These are phyloP conservation scores for Stegodyphus dumicola DNA, from an alignment of 1,140 invertebrate species.

Conservation along the genomic window DNA sequence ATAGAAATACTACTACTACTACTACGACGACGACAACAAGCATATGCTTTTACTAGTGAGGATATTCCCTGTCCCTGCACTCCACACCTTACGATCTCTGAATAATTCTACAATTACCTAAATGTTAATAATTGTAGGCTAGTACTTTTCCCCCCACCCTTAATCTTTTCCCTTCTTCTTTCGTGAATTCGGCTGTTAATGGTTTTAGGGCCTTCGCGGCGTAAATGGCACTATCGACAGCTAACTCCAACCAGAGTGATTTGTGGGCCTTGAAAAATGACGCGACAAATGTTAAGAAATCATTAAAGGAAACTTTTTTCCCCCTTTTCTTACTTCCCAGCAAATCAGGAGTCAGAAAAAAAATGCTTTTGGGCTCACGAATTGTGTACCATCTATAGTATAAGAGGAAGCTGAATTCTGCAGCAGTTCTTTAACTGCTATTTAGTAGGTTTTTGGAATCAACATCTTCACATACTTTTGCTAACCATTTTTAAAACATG, in stretches of 20 bases:
- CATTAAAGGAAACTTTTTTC: constrained; percentile 24
- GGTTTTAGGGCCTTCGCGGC: constrained; percentile 15
- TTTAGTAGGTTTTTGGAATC: too few relatives aligned
- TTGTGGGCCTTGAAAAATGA: constrained; percentile 41
- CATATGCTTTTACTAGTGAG: too few relatives aligned
- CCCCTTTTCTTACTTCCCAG: neutral
- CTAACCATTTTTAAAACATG: too few relatives aligned
- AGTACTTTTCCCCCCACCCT: neutral
- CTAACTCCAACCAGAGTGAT: neutral
- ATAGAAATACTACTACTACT: neutral
- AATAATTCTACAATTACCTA: constrained; percentile 54
- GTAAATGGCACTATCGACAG: constrained; percentile 22
- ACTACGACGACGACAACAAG: too few relatives aligned
- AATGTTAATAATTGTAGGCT: constrained; percentile 47
- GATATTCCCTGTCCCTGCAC: too few relatives aligned
- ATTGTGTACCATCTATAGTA: too few relatives aligned
- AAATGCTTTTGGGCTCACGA: too few relatives aligned
- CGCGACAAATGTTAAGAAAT: constrained; percentile 44
- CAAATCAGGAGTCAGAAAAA: neutral
- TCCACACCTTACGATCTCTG: constrained; percentile 13
- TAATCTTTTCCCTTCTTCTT: neutral
- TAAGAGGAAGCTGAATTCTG: too few relatives aligned
- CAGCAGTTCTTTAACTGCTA: too few relatives aligned
- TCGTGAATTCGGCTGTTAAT: constrained; percentile 29
- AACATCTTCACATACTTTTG: too few relatives aligned